Evolutionary conservation across 64 coral and sea anemone genomes (phyloP).

Genomic region (Stichodactyla helianthus): DNA sequence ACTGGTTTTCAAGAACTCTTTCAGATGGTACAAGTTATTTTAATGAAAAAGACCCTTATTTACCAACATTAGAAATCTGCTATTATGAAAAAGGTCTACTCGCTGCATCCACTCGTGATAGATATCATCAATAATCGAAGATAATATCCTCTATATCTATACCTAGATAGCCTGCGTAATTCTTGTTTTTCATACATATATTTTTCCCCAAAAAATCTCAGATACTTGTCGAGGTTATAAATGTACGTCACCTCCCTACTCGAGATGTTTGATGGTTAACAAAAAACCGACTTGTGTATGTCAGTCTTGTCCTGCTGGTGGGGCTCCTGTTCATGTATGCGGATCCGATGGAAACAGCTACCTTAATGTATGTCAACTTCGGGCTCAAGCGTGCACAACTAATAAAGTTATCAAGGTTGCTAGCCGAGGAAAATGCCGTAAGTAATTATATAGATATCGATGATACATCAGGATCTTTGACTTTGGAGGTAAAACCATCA

Average conservation of each 20-base stretch:
- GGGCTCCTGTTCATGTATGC: background rate
- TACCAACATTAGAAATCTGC: too few relatives aligned
- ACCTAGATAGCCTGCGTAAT: too few relatives aligned
- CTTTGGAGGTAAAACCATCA: too few relatives aligned
- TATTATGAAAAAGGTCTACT: too few relatives aligned
- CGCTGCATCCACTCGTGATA: too few relatives aligned
- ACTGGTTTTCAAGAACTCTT: too few relatives aligned
- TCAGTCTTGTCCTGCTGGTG: background rate
- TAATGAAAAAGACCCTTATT: too few relatives aligned
- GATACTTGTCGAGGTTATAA: background rate
- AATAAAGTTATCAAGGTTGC: background rate
- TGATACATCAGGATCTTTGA: too few relatives aligned
- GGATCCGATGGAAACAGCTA: conserved; percentile 28
- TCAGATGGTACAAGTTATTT: too few relatives aligned
- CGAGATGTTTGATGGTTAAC: background rate
- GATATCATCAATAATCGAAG: too few relatives aligned
- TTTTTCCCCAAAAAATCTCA: background rate
- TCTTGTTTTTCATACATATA: too few relatives aligned
- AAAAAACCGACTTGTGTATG: background rate
- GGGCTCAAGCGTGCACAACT: background rate
- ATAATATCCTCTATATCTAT: too few relatives aligned
- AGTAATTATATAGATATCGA: background rate
- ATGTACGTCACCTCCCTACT: conserved; percentile 17
- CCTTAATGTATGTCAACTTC: conserved; percentile 10
- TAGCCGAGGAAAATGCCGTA: background rate